Evolutionary conservation across 2,888 invertebrate genomes (phyloP).

Genomic region (Frankliniella fusca): DNA sequence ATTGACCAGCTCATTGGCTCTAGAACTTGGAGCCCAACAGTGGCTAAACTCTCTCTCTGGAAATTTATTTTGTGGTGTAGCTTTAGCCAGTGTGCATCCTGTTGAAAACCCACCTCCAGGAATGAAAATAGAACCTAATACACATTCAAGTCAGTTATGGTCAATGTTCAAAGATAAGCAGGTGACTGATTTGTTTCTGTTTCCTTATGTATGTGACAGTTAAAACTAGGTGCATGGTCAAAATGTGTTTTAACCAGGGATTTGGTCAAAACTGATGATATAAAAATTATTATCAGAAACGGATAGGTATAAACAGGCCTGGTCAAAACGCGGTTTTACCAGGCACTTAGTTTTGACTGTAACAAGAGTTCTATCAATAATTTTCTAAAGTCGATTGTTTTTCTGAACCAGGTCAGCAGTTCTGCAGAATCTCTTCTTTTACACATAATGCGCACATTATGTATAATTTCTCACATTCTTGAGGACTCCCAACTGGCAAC

Average conservation of each 20-base stretch:
- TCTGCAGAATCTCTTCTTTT: slow-evolving; percentile 46
- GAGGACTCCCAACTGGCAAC: slow-evolving; percentile 62
- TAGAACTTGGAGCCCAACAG: slow-evolving; percentile 53
- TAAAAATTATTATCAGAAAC: too few relatives aligned
- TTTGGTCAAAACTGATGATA: too few relatives aligned
- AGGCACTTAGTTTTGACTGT: too few relatives aligned
- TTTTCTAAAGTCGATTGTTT: not conserved
- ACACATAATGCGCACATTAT: slow-evolving; percentile 66
- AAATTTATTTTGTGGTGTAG: slow-evolving; percentile 55
- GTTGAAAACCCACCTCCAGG: not conserved
- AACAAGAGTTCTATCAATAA: not conserved
- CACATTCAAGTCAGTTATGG: slow-evolving; percentile 31
- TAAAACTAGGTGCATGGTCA: too few relatives aligned
- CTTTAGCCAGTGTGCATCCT: slow-evolving; percentile 15
- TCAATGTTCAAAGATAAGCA: slow-evolving; percentile 35
- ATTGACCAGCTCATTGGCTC: slow-evolving; percentile 51
- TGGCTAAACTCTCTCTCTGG: slow-evolving; percentile 53
- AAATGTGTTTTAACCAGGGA: too few relatives aligned
- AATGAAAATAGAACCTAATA: not conserved
- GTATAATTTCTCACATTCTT: slow-evolving; percentile 69
- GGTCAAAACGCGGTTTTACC: too few relatives aligned
- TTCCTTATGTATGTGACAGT: too few relatives aligned
- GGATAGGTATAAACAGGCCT: too few relatives aligned
- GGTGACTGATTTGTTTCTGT: slow-evolving; percentile 22
- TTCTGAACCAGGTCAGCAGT: not conserved